Conservation (phyloP, 2,888 invertebrate genomes). For the Iphiclides podalirius region DNA sequence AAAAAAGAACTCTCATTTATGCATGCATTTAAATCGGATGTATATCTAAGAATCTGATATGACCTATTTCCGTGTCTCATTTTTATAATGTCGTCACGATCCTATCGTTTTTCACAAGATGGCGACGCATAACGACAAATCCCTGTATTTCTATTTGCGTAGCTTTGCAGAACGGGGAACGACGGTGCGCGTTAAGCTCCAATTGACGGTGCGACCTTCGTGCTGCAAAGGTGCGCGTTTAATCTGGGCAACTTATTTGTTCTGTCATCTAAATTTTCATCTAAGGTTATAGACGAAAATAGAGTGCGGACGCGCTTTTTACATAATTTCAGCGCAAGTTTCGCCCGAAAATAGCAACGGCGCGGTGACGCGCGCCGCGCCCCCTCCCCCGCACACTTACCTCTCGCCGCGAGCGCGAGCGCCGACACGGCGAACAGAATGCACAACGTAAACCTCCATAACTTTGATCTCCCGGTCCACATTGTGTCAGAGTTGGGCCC, state of each 20-base stretch:
- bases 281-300: slow-evolving; percentile 76
- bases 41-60: too few relatives aligned
- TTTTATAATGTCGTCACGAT: slow-evolving; percentile 71
- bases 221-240: slow-evolving; percentile 13
- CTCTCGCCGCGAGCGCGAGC: slow-evolving; percentile 67
- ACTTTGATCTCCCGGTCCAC: slow-evolving; percentile 74
- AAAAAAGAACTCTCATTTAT: too few relatives aligned
- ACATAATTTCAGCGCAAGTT: slow-evolving; percentile 81
- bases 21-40: too few relatives aligned
- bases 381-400: slow-evolving; percentile 56
- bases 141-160: slow-evolving; percentile 80
- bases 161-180: slow-evolving; percentile 59
- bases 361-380: slow-evolving; percentile 66
- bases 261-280: slow-evolving; percentile 59
- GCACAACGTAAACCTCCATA: slow-evolving; percentile 78
- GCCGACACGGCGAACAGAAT: slow-evolving; percentile 65
- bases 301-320: slow-evolving; percentile 77
- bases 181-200: slow-evolving; percentile 31
- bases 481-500: slow-evolving; percentile 70
- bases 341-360: slow-evolving; percentile 72
- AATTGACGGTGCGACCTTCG: slow-evolving; percentile 25
- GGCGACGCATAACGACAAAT: slow-evolving; percentile 76
- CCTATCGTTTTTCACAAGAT: slow-evolving; percentile 80
- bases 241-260: slow-evolving; percentile 58
- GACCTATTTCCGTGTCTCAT: slow-evolving; percentile 61